phyloP scores from a whole-genome alignment of 2,113 vertebrate species.

The Pleuronectes platessa region DNA sequence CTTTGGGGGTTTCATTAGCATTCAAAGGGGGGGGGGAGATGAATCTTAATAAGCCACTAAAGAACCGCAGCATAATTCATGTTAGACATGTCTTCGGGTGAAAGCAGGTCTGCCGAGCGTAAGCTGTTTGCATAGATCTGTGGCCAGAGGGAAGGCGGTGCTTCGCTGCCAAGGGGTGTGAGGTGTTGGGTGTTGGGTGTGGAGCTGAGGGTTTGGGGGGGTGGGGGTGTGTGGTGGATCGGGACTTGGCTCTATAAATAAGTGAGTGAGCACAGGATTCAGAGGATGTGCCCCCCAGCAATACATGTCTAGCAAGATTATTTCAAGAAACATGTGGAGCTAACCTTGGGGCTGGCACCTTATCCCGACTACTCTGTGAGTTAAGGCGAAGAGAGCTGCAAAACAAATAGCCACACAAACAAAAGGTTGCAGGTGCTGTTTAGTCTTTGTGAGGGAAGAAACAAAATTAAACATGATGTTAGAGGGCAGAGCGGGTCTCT shows the following conservation, averaged over 20 bases:
- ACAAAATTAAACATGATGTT: conserved; percentile 77
- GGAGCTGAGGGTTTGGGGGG: neutral
- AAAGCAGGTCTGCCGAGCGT: conserved; percentile 34
- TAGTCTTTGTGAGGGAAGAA: conserved; percentile 63
- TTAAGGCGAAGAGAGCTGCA: conserved; percentile 99
- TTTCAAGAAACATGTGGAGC: conserved; percentile 90
- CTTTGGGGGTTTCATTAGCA: conserved; percentile 48
- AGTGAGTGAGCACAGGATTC: conserved; percentile 72
- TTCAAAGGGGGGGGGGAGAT: conserved; percentile 7
- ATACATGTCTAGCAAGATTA: conserved; percentile 84
- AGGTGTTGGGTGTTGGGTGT: conserved; percentile 57
- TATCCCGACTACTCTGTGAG: conserved; percentile 97
- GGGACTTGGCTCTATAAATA: conserved; percentile 75
- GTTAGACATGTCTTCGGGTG: conserved; percentile 44
- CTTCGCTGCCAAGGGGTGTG: conserved; percentile 48
- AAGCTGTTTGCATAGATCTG: conserved; percentile 49
- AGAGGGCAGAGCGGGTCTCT: conserved; percentile 83
- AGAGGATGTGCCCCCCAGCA: conserved; percentile 80
- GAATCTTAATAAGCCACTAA: conserved; percentile 50
- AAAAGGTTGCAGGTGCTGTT: conserved; percentile 77
- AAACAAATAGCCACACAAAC: conserved; percentile 98
- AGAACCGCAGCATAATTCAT: conserved; percentile 49
- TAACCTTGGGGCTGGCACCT: conserved; percentile 99
- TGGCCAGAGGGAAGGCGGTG: conserved; percentile 54
- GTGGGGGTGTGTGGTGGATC: neutral